These are phyloP conservation scores for Coregonus sp. DNA, from an alignment of 2,797 vertebrate species.

Conservation along the genomic window DNA sequence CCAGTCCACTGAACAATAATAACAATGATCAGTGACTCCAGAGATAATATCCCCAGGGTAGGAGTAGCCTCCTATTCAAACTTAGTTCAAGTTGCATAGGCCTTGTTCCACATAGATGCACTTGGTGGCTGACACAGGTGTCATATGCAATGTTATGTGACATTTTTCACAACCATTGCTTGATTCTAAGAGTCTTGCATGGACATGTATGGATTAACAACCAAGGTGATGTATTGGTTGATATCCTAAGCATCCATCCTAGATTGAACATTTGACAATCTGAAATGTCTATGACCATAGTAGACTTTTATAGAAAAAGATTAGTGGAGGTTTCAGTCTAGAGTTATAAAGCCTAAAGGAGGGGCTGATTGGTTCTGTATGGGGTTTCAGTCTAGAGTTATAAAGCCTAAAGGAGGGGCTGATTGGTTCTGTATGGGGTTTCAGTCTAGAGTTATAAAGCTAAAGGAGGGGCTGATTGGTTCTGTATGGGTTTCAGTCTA, in stretches of 20 bases:
- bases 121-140: background rate
- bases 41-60: slow-evolving; percentile 61
- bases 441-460: no score
- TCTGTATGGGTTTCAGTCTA: no score
- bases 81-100: slow-evolving; percentile 25
- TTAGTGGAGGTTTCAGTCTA: no score
- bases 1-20: slow-evolving; percentile 62
- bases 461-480: no score
- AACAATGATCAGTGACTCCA: slow-evolving; percentile 51
- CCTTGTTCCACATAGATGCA: background rate
- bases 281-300: background rate
- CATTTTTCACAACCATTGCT: background rate
- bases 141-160: background rate
- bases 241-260: background rate
- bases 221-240: background rate
- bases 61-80: slow-evolving; percentile 47
- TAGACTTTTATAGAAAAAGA: background rate
- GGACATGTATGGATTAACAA: background rate
- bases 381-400: no score
- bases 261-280: background rate
- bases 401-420: no score
- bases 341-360: no score
- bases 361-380: no score
- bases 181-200: background rate
- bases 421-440: no score